phyloP scores from a whole-genome alignment of 2,113 vertebrate genomes.

The Elgaria multicarinata region DNA sequence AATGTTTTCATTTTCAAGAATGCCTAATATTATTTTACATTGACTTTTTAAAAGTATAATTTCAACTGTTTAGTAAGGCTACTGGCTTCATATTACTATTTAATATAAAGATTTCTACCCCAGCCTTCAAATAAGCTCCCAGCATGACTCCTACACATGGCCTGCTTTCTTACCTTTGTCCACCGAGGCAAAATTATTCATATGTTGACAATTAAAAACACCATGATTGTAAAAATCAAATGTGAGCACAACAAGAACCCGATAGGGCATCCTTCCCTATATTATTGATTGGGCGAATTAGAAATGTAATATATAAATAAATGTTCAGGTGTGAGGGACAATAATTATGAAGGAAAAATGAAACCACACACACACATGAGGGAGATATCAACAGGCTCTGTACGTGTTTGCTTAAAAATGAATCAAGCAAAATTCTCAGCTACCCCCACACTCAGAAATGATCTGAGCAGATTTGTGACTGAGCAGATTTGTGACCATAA shows the following conservation, averaged over 20 bases:
- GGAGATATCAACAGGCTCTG: too few relatives aligned
- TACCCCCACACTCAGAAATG: neutral
- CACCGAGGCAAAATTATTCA: neutral
- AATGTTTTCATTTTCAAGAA: conserved; percentile 4
- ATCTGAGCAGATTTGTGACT: neutral
- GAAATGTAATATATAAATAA: too few relatives aligned
- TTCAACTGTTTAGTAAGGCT: conserved; percentile 9
- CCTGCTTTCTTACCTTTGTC: neutral
- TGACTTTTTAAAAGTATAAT: neutral
- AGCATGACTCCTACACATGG: neutral
- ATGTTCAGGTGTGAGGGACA: too few relatives aligned
- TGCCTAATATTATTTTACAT: neutral
- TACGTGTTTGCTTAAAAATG: too few relatives aligned
- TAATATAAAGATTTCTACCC: neutral
- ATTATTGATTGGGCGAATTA: neutral
- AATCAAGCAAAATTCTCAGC: too few relatives aligned
- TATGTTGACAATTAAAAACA: neutral
- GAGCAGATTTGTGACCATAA: neutral
- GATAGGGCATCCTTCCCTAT: neutral
- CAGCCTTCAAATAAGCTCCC: neutral
- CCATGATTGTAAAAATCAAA: too few relatives aligned
- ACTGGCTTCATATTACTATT: neutral
- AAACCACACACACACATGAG: too few relatives aligned
- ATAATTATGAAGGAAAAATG: too few relatives aligned
- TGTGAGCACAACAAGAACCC: neutral